phyloP scores from a whole-genome alignment of 2,888 invertebrate species.

The Podabrus alpinus region DNA sequence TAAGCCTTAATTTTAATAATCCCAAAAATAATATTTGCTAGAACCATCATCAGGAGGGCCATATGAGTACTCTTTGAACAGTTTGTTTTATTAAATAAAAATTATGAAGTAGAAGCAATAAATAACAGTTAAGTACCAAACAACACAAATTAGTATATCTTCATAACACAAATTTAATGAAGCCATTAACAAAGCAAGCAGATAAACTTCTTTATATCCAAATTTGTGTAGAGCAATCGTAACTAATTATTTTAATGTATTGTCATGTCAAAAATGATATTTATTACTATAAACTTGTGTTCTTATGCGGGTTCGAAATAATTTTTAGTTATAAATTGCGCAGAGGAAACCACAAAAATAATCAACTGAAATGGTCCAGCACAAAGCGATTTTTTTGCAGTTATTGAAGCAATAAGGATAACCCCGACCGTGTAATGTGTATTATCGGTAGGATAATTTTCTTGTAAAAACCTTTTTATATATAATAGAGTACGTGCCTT shows the following conservation, averaged over 20 bases:
- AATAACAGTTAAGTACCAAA: background rate
- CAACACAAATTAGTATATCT: slow-evolving; percentile 20
- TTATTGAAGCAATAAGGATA: slow-evolving; percentile 6
- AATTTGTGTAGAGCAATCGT: slow-evolving; percentile 30
- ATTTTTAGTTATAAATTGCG: slow-evolving; percentile 21
- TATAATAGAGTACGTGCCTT: slow-evolving; percentile 29
- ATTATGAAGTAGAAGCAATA: background rate
- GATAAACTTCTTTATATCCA: slow-evolving; percentile 16
- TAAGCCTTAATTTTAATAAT: too few relatives aligned
- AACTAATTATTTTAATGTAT: slow-evolving; percentile 26
- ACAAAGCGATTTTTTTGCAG: slow-evolving; percentile 18
- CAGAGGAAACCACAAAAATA: slow-evolving; percentile 28
- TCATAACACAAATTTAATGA: slow-evolving; percentile 10
- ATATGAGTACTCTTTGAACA: too few relatives aligned
- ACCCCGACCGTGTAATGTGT: slow-evolving; percentile 7
- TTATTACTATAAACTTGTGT: slow-evolving; percentile 28
- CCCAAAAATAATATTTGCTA: too few relatives aligned
- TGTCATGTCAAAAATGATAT: slow-evolving; percentile 31
- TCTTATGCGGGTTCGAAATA: slow-evolving; percentile 28
- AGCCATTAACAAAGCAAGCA: slow-evolving; percentile 15
- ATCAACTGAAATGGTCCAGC: slow-evolving; percentile 21
- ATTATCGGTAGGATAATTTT: slow-evolving; percentile 10
- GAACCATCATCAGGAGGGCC: too few relatives aligned
- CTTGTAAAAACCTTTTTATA: slow-evolving; percentile 14
- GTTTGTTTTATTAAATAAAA: too few relatives aligned